Evolutionary conservation across 37 sponge, comb jelly and placozoan species (phyloP), one percentile per base, ranked within the genome.

Genomic region (Petrosia ficiformis): DNA sequence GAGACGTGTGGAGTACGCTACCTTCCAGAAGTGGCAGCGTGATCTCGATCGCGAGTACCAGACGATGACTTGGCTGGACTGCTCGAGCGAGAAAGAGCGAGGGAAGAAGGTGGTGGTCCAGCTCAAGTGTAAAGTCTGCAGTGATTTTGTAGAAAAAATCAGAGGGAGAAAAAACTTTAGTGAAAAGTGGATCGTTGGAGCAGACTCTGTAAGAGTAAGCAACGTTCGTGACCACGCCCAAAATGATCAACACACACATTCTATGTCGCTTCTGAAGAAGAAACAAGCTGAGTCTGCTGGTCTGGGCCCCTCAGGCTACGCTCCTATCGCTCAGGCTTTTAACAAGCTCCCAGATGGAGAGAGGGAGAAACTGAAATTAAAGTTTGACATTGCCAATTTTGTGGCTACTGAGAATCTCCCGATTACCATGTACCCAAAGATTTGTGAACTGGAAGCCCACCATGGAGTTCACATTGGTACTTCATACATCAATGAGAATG

Each of bases 321-420:
- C 85, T 65, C 78, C 78, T 32, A 77, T 84, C 31, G 74, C 79
- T 48, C 65, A 78, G 79, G 78, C 68, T 31, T 78, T 84, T 34
- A 65, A 32, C 29, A 84, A 6, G 26, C 39, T 84, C 72, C 35
- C 77, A 6, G 67, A 72, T 37, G 73, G 65, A 25, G 85, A 84
- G 68, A 71, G 79, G 25, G 79, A 43, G 57, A 77, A 59, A 39
- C 64, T 85, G 36, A n/a, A 52, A 64, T 21, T 67, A 26, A 85
- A 85, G 67, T 85, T 85, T 44, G 80, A 85, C 57, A 79, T 85
- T 39, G 75, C 75, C 8, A 65, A 79, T 85, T 79, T 78, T 68
- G 80, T 85, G 36, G 86, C 80, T 25, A 78, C 71, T n/a, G 52
- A 84, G 73, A 70, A 84, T 21, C 75, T 78, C 24, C 70, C 75